Base-by-base conservation (phyloP, 1,140 invertebrate species). In the Uloborus diversus region DNA sequence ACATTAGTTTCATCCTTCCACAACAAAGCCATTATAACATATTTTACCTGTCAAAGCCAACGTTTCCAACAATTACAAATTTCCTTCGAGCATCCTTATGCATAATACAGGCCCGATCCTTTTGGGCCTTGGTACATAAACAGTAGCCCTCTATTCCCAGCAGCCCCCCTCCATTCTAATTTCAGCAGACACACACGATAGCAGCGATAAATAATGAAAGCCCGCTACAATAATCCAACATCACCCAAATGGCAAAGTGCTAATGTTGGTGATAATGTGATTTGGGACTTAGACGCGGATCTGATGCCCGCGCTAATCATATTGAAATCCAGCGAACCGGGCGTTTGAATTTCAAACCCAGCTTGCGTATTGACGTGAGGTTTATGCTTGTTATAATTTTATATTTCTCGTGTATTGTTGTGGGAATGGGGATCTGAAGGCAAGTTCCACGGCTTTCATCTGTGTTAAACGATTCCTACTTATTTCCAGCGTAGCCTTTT, bases 11-110 rank as follows among this genome's bases (percentile, higher is more conserved):
- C 33, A 28, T 32, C 37, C 71, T 71, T 35, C 47, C 20, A 53
- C 49, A 61, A 78, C 62, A 75, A 64, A 62, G 70, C 53, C 70
- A 64, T 64, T 30, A 23, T 64, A 62, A 47, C 51, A 35, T 32
- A 59, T 56, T 65, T 62, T 78, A 78, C 73, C 73, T 78, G 73
- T 78, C 73, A 78, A 78, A 78, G 62, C 61, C 73, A n/a, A 47
- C 73, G 73, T 78, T 78, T 78, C n/a, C 73, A 78, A 66, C 73
- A 78, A 78, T 78, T 78, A 78, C 73, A 78, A 78, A 53, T 78
- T 78, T 33, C 62, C 20, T 25, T 28, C 13, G 30, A 7, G 53
- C 68, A 70, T 14, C n/a, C n/a, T n/a, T 28, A 51, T 25, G 35
- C 56, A 37, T 68, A 30, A 47, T 28, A 25, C 37, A 49, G n/a